Evolutionary conservation across 2,888 invertebrate species (phyloP).

Genomic region (Cactoblastis cactorum): DNA sequence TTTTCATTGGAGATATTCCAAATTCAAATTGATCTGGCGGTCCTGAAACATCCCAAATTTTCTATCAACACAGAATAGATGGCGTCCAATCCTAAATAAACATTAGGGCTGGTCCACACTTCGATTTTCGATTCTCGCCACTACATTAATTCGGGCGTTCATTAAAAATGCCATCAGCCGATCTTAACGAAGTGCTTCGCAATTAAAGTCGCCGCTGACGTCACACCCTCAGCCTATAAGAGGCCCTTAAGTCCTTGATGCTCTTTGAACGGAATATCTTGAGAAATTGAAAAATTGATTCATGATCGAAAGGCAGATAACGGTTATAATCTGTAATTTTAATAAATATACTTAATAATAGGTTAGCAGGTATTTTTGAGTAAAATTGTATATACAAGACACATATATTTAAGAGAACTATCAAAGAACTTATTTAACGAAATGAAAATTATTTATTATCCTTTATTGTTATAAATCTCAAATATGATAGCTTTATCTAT

Average conservation of each 20-base stretch:
- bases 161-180: constrained; percentile 79
- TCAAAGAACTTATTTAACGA: too few relatives aligned
- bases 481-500: too few relatives aligned
- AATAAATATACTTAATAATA: not conserved
- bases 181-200: constrained; percentile 77
- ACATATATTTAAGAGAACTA: too few relatives aligned
- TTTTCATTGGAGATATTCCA: constrained; percentile 23
- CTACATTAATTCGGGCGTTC: constrained; percentile 79
- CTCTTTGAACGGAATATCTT: constrained; percentile 57
- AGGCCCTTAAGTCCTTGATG: constrained; percentile 45
- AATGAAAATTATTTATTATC: too few relatives aligned
- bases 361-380: too few relatives aligned
- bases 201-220: constrained; percentile 78
- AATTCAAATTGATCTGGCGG: not conserved
- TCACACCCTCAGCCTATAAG: constrained; percentile 51
- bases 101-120: constrained; percentile 58
- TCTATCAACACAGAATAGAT: constrained; percentile 11
- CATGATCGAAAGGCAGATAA: constrained; percentile 45
- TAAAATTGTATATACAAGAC: too few relatives aligned
- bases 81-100: constrained; percentile 68
- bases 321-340: constrained; percentile 1
- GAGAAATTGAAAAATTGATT: constrained; percentile 70
- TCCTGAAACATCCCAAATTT: not conserved
- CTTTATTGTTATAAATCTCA: too few relatives aligned
- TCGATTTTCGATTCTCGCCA: constrained; percentile 74